A percentile compares a stretch with the other conserved stretches of the same genome.
These are phyloP conservation scores for Tamias sibiricus DNA, from an alignment of 2,113 vertebrate species.

Conservation along the genomic window DNA sequence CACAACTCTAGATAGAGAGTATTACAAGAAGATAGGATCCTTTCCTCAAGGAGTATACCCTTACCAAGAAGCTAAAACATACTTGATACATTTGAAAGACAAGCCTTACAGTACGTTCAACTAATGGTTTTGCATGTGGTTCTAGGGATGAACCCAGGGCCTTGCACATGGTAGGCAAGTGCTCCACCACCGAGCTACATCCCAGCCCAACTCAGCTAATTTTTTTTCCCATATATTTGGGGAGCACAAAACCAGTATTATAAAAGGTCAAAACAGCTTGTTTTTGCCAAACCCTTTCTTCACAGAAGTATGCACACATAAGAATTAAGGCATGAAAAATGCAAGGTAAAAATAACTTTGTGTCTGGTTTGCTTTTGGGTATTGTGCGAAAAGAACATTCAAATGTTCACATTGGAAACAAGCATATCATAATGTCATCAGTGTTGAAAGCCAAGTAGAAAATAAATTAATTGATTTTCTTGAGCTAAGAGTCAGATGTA, in stretches of 20 bases:
- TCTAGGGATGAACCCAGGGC: background rate
- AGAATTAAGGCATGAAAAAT: constrained; percentile 40
- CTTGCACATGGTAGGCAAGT: too few species aligned
- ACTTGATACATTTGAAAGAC: background rate
- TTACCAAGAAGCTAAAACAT: constrained; percentile 11
- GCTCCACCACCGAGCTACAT: background rate
- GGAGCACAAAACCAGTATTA: background rate
- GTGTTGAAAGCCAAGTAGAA: constrained; percentile 37
- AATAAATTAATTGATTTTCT: constrained; percentile 52
- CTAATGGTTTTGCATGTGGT: background rate
- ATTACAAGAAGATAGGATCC: background rate
- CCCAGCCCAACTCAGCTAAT: background rate
- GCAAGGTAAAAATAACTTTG: constrained; percentile 60
- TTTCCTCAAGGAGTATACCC: background rate
- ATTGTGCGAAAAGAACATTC: constrained; percentile 40
- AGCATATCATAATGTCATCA: background rate
- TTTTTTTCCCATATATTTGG: background rate
- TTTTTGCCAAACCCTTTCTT: background rate
- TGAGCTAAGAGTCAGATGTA: constrained; percentile 28
- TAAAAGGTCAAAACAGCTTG: constrained; percentile 23
- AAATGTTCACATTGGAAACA: constrained; percentile 29
- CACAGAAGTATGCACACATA: background rate
- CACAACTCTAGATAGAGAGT: background rate
- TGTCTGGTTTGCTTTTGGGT: constrained; percentile 29
- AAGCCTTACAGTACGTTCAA: background rate